Evolutionary conservation across 2,113 vertebrate genomes (phyloP).

Genomic region (Nematolebias whitei): DNA sequence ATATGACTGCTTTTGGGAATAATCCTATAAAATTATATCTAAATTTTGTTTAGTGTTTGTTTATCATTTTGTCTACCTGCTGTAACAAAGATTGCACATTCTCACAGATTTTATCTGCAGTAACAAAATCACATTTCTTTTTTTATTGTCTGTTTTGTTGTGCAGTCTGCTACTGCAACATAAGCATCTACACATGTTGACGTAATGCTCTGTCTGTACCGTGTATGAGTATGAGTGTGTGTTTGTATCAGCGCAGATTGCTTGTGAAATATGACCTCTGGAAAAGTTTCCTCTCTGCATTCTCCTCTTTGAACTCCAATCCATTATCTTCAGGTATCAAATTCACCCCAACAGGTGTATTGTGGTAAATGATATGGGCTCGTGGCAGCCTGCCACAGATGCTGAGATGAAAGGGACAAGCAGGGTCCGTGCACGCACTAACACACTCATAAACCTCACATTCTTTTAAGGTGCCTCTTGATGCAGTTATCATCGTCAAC

Average conservation of each 20-base stretch:
- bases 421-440: conserved; percentile 18
- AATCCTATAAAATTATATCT: background rate
- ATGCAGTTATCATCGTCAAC: conserved; percentile 34
- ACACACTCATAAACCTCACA: conserved; percentile 2
- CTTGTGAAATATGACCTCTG: conserved; percentile 59
- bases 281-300: conserved; percentile 53
- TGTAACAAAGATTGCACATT: background rate
- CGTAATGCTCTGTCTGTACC: conserved; percentile 1
- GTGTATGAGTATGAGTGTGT: background rate
- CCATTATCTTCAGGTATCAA: conserved; percentile 60
- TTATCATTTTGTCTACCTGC: background rate
- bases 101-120: background rate
- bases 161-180: conserved; percentile 15
- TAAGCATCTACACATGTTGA: background rate
- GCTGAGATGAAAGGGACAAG: conserved; percentile 52
- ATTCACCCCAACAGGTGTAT: conserved; percentile 66
- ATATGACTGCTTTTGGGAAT: background rate
- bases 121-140: background rate
- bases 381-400: conserved; percentile 59
- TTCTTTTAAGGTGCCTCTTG: conserved; percentile 21
- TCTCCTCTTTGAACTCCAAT: conserved; percentile 63
- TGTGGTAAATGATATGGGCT: conserved; percentile 47
- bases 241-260: conserved; percentile 42
- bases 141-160: conserved; percentile 16
- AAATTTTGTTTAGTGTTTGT: background rate